phyloP scores from a whole-genome alignment of 2,113 vertebrate species.

The Phoenicopterus ruber region DNA sequence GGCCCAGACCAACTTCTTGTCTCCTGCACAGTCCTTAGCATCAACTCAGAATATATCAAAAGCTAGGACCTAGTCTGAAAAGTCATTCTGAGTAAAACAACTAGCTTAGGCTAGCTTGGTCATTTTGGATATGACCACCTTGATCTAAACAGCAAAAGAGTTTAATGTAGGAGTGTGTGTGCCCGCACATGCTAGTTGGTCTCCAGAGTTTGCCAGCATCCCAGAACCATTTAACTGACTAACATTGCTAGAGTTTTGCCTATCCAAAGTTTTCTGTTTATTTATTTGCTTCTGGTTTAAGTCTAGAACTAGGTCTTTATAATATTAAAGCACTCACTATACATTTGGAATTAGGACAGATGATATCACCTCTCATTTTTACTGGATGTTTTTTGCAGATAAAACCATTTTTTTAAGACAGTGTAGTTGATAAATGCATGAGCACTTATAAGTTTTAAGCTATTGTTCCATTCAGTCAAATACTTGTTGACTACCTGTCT shows the following conservation, averaged over 20 bases:
- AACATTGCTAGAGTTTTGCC: not conserved
- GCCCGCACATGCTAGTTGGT: not conserved
- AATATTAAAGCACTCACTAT: not conserved
- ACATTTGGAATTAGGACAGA: not conserved
- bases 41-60: not conserved
- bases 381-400: not conserved
- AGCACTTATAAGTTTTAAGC: not conserved
- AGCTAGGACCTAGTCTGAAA: not conserved
- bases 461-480: not conserved
- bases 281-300: not conserved
- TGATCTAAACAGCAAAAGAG: not conserved
- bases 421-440: not conserved
- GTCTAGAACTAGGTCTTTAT: not conserved
- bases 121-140: not conserved
- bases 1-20: not conserved
- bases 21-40: not conserved
- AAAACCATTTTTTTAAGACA: not conserved
- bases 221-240: not conserved
- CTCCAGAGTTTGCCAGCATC: not conserved
- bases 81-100: no score
- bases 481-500: not conserved
- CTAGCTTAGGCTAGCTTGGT: no score
- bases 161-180: not conserved
- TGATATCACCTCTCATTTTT: not conserved
- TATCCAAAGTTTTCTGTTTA: not conserved